Evolutionary conservation across 2,113 vertebrate species (phyloP).

Genomic region (Phrynocephalus versicolor): DNA sequence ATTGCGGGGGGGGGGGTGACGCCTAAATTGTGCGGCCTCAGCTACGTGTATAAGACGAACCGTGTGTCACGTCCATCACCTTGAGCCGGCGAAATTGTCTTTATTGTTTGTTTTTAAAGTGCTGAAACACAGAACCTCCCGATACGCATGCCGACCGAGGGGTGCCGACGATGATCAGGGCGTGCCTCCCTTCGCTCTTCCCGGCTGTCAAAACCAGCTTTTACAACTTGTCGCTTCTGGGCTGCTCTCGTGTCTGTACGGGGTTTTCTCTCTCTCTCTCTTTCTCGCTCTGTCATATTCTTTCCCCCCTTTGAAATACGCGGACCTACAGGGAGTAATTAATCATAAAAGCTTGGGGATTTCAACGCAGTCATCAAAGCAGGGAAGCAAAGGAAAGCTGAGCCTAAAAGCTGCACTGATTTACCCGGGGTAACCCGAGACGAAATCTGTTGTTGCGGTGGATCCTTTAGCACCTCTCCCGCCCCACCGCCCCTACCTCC

Average conservation of each 20-base stretch:
- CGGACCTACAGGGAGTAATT: slow-evolving; percentile 85
- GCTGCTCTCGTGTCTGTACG: not conserved
- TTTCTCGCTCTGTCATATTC: not conserved
- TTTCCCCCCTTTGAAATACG: slow-evolving; percentile 78
- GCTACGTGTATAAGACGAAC: not conserved
- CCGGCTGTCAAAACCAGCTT: not conserved
- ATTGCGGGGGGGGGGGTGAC: no score
- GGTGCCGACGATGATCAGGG: not conserved
- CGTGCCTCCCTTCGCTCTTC: not conserved
- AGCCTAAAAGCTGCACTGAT: slow-evolving; percentile 93
- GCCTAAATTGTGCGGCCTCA: no score
- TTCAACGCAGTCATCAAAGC: slow-evolving; percentile 84
- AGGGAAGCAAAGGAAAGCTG: slow-evolving; percentile 86
- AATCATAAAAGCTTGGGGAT: slow-evolving; percentile 89
- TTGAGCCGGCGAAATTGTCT: not conserved
- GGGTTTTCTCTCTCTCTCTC: no score
- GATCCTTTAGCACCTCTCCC: slow-evolving; percentile 76
- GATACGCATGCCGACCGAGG: no score
- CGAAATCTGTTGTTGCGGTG: slow-evolving; percentile 90
- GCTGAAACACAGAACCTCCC: not conserved
- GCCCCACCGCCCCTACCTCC: no score
- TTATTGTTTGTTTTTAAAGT: not conserved
- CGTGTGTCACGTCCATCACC: not conserved
- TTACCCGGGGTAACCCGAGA: slow-evolving; percentile 89
- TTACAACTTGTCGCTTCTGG: not conserved